Percentiles rank a stretch among this genome's conserved stretches.
Conservation (phyloP, 2,888 invertebrate genomes). For the Tenthredo amoena region DNA sequence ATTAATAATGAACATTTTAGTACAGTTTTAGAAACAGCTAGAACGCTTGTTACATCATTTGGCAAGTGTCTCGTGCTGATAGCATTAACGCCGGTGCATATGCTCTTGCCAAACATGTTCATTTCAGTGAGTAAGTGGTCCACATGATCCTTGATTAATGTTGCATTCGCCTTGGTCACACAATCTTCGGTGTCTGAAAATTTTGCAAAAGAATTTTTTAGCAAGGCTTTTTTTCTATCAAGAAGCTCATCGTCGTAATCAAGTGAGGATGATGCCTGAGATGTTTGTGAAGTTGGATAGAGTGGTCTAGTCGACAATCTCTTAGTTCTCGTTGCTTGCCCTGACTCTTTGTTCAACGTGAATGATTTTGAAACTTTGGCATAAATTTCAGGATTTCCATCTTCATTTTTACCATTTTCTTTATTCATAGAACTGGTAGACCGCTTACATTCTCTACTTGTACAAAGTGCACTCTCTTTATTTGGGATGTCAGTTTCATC, state of each 20-base stretch:
- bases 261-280: neutral
- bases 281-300: neutral
- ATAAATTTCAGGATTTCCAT: neutral
- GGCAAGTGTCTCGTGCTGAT: conserved; percentile 55
- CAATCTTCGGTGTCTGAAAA: conserved; percentile 53
- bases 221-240: conserved; percentile 51
- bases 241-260: neutral
- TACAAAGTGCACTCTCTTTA: neutral
- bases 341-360: neutral
- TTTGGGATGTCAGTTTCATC: too few species aligned
- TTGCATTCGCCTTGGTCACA: conserved; percentile 52
- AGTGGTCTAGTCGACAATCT: neutral
- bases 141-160: conserved; percentile 40
- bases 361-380: neutral
- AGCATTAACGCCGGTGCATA: neutral
- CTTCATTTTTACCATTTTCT: neutral
- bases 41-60: conserved; percentile 56
- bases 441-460: neutral
- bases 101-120: conserved; percentile 56
- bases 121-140: conserved; percentile 50
- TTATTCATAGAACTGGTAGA: neutral
- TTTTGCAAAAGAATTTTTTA: conserved; percentile 53
- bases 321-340: neutral
- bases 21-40: conserved; percentile 59
- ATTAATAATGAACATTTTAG: conserved; percentile 58